A percentile compares a stretch with the other conserved stretches of the same genome.
These are phyloP conservation scores for Coracopsis vasa DNA, from an alignment of 2,113 vertebrate species.

Conservation along the genomic window DNA sequence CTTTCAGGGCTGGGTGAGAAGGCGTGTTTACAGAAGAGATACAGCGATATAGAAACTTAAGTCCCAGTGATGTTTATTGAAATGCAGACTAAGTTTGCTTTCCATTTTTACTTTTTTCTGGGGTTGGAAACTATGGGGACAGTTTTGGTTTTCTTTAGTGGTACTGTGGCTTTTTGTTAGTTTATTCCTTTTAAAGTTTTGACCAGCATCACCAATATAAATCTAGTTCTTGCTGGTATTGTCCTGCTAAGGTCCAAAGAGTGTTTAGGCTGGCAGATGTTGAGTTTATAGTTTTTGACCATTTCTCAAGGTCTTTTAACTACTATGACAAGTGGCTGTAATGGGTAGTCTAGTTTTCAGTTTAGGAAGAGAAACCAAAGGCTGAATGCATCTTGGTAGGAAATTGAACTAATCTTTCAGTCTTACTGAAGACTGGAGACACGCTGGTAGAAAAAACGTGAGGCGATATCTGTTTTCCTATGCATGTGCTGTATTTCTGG, in stretches of 20 bases:
- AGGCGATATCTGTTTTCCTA: background rate
- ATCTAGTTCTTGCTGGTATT: background rate
- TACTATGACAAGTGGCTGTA: background rate
- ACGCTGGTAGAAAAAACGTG: background rate
- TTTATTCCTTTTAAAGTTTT: background rate
- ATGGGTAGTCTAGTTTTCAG: background rate
- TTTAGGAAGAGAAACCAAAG: background rate
- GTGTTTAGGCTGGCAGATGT: background rate
- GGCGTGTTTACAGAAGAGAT: conserved; percentile 55
- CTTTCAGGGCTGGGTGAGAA: conserved; percentile 29
- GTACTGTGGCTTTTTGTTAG: background rate
- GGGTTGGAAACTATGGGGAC: background rate
- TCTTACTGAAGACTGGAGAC: background rate
- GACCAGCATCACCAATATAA: background rate
- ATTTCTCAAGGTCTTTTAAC: background rate
- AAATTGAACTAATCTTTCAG: background rate
- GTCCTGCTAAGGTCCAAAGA: background rate
- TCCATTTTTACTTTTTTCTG: conserved; percentile 6
- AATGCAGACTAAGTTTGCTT: conserved; percentile 27
- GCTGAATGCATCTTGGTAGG: background rate
- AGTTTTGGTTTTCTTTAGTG: background rate
- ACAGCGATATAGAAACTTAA: background rate
- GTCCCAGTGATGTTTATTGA: background rate
- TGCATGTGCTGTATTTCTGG: background rate
- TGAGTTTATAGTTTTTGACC: background rate